Conservation (phyloP, 2,797 vertebrate genomes). For the Rallus crepitans region DNA sequence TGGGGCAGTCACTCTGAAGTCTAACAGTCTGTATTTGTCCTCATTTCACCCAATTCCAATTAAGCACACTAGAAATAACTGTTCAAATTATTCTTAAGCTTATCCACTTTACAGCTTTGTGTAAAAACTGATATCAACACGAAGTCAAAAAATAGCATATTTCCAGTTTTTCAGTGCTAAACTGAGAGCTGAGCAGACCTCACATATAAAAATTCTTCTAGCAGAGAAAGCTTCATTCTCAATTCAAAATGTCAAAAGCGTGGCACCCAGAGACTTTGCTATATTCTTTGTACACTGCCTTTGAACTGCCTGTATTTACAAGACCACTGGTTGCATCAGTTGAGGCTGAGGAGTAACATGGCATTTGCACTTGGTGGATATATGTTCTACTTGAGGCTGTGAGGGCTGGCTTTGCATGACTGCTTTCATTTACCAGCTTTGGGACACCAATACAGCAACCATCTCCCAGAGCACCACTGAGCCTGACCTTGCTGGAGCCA, state of each 20-base stretch:
- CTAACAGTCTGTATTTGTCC: constrained; percentile 15
- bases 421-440: neutral
- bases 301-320: neutral
- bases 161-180: constrained; percentile 9
- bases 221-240: neutral
- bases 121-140: neutral
- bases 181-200: neutral
- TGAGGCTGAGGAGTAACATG: neutral
- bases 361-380: neutral
- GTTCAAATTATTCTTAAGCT: constrained; percentile 30
- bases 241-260: neutral
- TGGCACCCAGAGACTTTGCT: neutral
- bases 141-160: neutral
- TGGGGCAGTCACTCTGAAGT: neutral
- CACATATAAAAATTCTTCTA: neutral
- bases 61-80: constrained; percentile 13
- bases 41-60: constrained; percentile 38
- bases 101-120: neutral
- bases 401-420: neutral
- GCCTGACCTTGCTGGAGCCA: neutral
- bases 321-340: neutral
- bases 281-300: neutral
- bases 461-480: neutral
- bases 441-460: neutral
- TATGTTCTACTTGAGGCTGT: neutral